phyloP scores from a whole-genome alignment of 1,140 invertebrate genomes.

The Trachymyrmex cornetzi region DNA sequence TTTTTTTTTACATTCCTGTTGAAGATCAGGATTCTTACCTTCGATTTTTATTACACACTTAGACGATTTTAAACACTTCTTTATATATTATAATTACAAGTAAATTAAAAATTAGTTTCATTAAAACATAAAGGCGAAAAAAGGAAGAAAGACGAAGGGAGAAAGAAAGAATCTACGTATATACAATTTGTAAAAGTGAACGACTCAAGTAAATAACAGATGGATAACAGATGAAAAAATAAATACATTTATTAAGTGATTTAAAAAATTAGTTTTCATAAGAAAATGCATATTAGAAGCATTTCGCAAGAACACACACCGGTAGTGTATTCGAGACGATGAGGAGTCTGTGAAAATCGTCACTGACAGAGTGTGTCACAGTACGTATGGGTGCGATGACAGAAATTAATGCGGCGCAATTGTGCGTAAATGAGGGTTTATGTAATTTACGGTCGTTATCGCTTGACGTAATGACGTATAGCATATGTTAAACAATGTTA shows the following conservation, averaged over 20 bases:
- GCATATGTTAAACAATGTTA: slow-evolving; percentile 76
- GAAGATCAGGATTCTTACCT: background rate
- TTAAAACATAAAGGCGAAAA: background rate
- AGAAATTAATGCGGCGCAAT: slow-evolving; percentile 25
- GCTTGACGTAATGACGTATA: slow-evolving; percentile 61
- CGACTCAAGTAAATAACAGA: background rate
- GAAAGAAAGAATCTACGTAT: background rate
- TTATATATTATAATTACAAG: background rate
- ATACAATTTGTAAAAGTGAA: background rate
- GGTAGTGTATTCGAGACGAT: background rate
- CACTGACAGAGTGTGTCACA: background rate
- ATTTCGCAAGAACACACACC: background rate
- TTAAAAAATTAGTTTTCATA: background rate
- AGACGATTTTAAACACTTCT: background rate
- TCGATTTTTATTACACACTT: background rate
- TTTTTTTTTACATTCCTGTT: background rate
- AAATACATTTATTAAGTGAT: background rate
- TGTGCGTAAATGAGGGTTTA: background rate
- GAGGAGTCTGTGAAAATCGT: slow-evolving; percentile 3
- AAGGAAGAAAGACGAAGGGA: background rate
- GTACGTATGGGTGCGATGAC: background rate
- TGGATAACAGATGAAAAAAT: background rate
- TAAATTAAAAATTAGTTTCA: background rate
- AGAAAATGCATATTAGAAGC: background rate
- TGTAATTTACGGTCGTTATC: slow-evolving; percentile 26